A percentile compares a stretch with the other conserved stretches of the same genome.
phyloP scores from a whole-genome alignment of 23 tunicate genomes.

The Ascidia mentula region DNA sequence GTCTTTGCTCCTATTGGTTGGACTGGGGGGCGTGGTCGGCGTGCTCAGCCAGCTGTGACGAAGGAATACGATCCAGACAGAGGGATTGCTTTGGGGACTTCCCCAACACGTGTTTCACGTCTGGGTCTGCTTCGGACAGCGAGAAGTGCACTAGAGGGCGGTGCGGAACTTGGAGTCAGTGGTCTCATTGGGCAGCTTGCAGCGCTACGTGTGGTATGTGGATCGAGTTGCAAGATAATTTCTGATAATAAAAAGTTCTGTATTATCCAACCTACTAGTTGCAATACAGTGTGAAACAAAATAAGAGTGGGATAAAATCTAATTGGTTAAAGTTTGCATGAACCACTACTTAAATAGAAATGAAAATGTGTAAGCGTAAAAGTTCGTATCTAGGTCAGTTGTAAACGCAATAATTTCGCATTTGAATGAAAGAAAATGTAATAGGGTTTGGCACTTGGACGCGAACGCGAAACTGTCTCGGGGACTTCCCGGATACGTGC shows the following conservation, averaged over 20 bases:
- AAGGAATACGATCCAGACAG: constrained; percentile 39
- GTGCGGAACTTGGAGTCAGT: constrained; percentile 60
- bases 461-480: constrained; percentile 39
- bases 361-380: no score
- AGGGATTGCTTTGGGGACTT: constrained; percentile 74
- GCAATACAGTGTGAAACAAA: no score
- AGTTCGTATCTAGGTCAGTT: no score
- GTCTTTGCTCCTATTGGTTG: constrained; percentile 62
- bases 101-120: constrained; percentile 30
- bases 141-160: constrained; percentile 47
- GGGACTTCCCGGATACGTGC: constrained; percentile 76
- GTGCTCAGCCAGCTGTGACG: constrained; percentile 64
- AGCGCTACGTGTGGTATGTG: constrained; percentile 59
- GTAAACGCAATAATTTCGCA: no score
- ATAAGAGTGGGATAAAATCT: no score
- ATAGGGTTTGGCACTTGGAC: constrained; percentile 38
- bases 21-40: constrained; percentile 69
- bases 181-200: constrained; percentile 69
- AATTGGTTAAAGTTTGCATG: no score
- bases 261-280: no score
- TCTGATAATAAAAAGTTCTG: no score
- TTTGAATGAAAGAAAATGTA: no score
- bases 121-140: constrained; percentile 19
- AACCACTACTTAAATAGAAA: no score
- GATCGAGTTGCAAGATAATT: no score